A percentile compares a stretch with the other conserved stretches of the same genome.
phyloP scores from a whole-genome alignment of 1,140 invertebrate genomes.

The Vanessa atalanta region DNA sequence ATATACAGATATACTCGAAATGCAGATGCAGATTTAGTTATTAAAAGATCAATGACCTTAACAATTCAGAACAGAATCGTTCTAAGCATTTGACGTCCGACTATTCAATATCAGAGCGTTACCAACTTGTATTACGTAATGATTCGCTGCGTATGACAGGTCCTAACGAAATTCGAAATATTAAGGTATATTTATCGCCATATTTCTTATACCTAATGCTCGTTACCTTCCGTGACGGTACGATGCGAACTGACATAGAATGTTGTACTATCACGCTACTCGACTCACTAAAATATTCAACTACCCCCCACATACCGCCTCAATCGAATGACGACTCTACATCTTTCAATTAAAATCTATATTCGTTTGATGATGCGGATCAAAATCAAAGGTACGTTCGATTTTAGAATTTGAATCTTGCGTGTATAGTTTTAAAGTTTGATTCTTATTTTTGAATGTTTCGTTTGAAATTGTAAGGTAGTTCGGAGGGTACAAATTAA shows the following conservation, averaged over 20 bases:
- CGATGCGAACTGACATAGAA: slow-evolving; percentile 25
- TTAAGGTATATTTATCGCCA: slow-evolving; percentile 16
- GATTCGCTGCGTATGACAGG: slow-evolving; percentile 23
- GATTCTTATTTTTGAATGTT: background rate
- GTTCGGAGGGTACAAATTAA: slow-evolving; percentile 41
- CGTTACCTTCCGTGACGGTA: slow-evolving; percentile 39
- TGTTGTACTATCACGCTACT: slow-evolving; percentile 36
- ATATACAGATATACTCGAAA: no score
- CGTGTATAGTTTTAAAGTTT: slow-evolving; percentile 2
- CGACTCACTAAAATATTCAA: slow-evolving; percentile 43
- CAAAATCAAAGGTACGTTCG: background rate
- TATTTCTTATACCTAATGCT: slow-evolving; percentile 21
- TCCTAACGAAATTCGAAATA: slow-evolving; percentile 28
- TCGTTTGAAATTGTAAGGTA: slow-evolving; percentile 4
- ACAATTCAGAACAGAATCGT: no score
- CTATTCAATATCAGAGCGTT: background rate
- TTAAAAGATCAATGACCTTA: no score
- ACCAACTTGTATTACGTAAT: background rate
- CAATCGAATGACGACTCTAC: slow-evolving; percentile 23
- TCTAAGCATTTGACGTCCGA: no score
- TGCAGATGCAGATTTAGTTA: no score
- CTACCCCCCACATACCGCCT: slow-evolving; percentile 10
- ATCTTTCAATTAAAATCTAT: background rate
- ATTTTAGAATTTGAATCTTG: slow-evolving; percentile 29
- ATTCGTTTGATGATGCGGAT: background rate